Percentiles rank a stretch among this genome's conserved stretches.
Conservation (phyloP, 2,113 vertebrate genomes). For the Tragelaphus imberbis region DNA sequence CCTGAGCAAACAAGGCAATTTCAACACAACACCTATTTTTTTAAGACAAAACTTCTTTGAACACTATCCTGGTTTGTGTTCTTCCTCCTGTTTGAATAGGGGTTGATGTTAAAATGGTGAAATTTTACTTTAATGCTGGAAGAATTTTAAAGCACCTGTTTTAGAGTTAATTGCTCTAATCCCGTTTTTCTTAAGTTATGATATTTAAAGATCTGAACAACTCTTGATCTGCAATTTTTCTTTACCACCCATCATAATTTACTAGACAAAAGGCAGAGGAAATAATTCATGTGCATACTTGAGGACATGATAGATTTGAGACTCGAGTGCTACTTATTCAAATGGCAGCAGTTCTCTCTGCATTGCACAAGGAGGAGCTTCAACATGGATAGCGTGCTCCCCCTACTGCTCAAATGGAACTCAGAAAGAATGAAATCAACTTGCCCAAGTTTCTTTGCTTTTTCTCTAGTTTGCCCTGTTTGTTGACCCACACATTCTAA, state of each 20-base stretch:
- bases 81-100: neutral
- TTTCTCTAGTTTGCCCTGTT: neutral
- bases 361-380: neutral
- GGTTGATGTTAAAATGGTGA: neutral
- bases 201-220: conserved; percentile 20
- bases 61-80: neutral
- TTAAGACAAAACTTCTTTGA: neutral
- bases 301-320: neutral
- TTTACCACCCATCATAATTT: neutral
- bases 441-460: neutral
- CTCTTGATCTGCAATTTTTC: neutral
- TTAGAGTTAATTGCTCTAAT: neutral
- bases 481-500: neutral
- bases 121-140: neutral
- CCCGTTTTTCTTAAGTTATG: neutral
- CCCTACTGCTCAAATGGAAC: neutral
- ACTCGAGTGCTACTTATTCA: neutral
- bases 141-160: neutral
- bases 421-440: neutral
- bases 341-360: neutral
- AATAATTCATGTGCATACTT: neutral
- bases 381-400: too few relatives aligned
- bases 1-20: neutral
- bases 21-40: neutral
- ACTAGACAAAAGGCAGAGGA: neutral